These are phyloP conservation scores for Oceanites oceanicus DNA, from an alignment of 2,113 vertebrate species.

Conservation along the genomic window DNA sequence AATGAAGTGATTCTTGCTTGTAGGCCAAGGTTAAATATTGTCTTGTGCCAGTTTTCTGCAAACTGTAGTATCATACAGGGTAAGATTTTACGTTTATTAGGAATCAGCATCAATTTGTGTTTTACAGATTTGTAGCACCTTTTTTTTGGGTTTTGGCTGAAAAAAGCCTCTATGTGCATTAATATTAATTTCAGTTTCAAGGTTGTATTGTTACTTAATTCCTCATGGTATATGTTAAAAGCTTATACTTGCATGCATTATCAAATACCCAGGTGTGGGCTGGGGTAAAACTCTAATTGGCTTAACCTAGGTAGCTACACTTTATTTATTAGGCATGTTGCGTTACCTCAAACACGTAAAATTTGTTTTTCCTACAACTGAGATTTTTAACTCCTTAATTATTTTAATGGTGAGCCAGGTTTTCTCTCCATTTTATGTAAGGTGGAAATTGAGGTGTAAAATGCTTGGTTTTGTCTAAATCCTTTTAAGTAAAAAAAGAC, in stretches of 20 bases:
- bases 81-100: neutral
- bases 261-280: neutral
- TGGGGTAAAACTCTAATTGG: neutral
- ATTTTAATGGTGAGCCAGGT: neutral
- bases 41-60: neutral
- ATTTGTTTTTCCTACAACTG: neutral
- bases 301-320: neutral
- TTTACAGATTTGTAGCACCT: neutral
- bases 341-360: neutral
- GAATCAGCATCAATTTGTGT: neutral
- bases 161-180: neutral
- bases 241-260: neutral
- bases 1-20: neutral
- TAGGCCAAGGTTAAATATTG: constrained; percentile 6
- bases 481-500: neutral
- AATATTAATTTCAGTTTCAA: neutral
- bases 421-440: neutral
- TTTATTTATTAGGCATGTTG: neutral
- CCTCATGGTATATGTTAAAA: neutral
- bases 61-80: neutral
- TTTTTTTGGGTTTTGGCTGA: neutral
- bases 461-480: neutral
- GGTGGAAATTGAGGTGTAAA: neutral
- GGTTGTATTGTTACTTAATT: neutral
- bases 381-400: neutral